These are phyloP conservation scores for Oligia strigilis DNA, from an alignment of 2,888 invertebrate species.

Conservation along the genomic window DNA sequence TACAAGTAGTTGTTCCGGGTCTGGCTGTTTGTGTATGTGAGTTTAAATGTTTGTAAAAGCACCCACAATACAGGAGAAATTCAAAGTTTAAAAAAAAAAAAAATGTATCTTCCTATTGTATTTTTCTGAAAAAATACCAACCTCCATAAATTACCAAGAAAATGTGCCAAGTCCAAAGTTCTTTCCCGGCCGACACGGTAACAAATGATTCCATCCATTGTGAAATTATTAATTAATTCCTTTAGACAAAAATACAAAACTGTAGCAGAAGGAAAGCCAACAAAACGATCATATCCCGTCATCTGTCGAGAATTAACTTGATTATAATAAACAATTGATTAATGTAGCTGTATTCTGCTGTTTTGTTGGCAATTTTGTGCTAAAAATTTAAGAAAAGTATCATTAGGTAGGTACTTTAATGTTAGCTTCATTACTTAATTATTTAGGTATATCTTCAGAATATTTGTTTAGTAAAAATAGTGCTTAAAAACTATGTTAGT, in stretches of 20 bases:
- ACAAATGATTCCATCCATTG: constrained; percentile 80
- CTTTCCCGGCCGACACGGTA: constrained; percentile 62
- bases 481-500: background rate
- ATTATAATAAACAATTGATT: constrained; percentile 61
- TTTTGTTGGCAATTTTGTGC: constrained; percentile 8
- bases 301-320: constrained; percentile 64
- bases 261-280: constrained; percentile 50
- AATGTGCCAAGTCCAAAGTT: constrained; percentile 64
- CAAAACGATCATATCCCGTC: constrained; percentile 68
- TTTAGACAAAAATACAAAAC: constrained; percentile 71
- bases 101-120: no score
- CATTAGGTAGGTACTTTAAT: background rate
- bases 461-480: background rate
- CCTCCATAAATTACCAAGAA: background rate
- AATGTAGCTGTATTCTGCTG: constrained; percentile 29
- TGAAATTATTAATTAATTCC: constrained; percentile 83
- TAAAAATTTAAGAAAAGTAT: constrained; percentile 1
- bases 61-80: no score
- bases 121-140: background rate
- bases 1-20: no score
- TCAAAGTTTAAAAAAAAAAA: no score
- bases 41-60: no score
- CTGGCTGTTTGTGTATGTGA: no score
- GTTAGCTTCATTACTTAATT: background rate
- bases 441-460: background rate